Conservation (phyloP, 2,113 vertebrate species). For the Balaeniceps rex region DNA sequence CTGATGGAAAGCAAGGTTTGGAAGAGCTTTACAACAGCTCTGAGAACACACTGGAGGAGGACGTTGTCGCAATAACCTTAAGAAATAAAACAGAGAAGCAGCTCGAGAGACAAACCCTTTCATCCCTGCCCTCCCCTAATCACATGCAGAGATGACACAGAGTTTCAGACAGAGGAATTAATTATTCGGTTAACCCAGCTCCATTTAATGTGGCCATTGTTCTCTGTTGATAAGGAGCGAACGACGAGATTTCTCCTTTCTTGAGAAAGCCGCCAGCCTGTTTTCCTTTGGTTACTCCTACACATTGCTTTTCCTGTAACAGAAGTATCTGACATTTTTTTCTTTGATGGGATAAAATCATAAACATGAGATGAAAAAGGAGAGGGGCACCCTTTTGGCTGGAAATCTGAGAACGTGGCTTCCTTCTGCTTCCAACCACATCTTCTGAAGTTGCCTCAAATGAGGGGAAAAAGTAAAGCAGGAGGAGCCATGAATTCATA, state of each 20-base stretch:
- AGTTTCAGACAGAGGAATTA: not conserved
- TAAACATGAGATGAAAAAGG: slow-evolving; percentile 1
- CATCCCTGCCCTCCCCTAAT: not conserved
- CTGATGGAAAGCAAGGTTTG: not conserved
- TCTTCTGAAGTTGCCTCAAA: not conserved
- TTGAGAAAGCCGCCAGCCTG: not conserved
- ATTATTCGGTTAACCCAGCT: not conserved
- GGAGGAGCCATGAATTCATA: not conserved
- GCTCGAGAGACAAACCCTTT: not conserved
- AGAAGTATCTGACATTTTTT: not conserved
- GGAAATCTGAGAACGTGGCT: not conserved
- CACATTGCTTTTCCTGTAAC: not conserved
- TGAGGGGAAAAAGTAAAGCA: not conserved
- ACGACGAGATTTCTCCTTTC: not conserved
- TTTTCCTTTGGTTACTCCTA: not conserved
- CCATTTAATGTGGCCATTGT: not conserved
- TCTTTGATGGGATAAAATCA: not conserved
- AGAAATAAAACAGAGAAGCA: not conserved
- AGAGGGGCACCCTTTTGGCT: not conserved
- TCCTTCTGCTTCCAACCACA: not conserved
- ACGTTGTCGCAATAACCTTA: not conserved
- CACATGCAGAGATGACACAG: not conserved
- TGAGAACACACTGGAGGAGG: not conserved
- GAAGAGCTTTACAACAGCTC: not conserved
- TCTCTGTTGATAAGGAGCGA: not conserved